phyloP scores from a whole-genome alignment of 2,797 vertebrate species.

The Peromyscus eremicus region DNA sequence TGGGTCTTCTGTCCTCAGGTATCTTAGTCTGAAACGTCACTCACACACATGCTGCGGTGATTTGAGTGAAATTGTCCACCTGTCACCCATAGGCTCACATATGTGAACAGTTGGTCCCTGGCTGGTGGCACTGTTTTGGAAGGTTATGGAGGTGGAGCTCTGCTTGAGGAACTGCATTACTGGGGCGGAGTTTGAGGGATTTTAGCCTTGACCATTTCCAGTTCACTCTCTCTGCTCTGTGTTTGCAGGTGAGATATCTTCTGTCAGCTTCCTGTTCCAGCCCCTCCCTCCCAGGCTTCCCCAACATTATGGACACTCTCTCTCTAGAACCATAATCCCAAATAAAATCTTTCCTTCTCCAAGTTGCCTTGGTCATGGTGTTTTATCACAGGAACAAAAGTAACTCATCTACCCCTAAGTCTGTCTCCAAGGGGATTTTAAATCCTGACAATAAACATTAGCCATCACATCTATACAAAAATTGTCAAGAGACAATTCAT shows the following conservation, averaged over 20 bases:
- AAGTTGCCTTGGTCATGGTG: background rate
- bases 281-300: background rate
- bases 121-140: background rate
- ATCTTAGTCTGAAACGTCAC: background rate
- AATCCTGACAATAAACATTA: background rate
- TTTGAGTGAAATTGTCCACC: background rate
- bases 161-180: background rate
- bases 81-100: background rate
- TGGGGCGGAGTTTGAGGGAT: too few relatives aligned
- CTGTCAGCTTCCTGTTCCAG: background rate
- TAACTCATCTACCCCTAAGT: too few relatives aligned
- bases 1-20: background rate
- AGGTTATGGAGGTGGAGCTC: background rate
- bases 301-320: background rate
- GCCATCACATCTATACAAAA: background rate
- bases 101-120: background rate
- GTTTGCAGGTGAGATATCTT: too few relatives aligned
- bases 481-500: background rate
- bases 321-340: background rate
- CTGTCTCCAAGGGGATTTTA: background rate
- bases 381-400: background rate
- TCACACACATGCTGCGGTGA: background rate
- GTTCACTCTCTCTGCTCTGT: background rate
- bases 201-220: background rate
- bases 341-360: background rate